phyloP scores from a whole-genome alignment of 2,797 vertebrate genomes.

The Squalus acanthias region DNA sequence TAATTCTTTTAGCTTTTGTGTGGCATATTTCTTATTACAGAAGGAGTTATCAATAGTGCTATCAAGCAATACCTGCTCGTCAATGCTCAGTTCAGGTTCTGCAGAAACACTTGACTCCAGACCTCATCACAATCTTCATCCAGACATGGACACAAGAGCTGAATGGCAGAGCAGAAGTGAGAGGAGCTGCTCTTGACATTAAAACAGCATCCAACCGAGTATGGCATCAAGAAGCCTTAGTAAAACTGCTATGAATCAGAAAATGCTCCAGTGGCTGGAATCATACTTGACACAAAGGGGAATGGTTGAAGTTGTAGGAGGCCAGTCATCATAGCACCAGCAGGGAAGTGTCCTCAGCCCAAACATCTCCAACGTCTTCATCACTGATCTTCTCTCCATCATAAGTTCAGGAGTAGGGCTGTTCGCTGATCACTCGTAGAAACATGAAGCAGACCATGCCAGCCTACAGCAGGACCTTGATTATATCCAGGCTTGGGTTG shows the following conservation, averaged over 20 bases:
- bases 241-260: neutral
- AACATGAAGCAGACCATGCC: neutral
- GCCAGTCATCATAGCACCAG: neutral
- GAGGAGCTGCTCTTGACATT: neutral
- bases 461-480: no score
- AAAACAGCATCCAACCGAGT: neutral
- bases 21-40: neutral
- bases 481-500: neutral
- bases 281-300: neutral
- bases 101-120: neutral
- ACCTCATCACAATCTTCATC: neutral
- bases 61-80: neutral
- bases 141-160: neutral
- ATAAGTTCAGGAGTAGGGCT: neutral
- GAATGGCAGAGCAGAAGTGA: neutral
- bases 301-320: neutral
- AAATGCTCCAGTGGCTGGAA: neutral
- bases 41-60: neutral
- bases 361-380: neutral
- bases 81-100: neutral
- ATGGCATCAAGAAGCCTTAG: neutral
- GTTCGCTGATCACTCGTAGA: neutral
- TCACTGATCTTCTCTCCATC: neutral
- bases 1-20: neutral
- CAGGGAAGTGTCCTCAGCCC: neutral